Conservation (phyloP, 2,888 invertebrate species). For the Drosophila prostipennis region DNA sequence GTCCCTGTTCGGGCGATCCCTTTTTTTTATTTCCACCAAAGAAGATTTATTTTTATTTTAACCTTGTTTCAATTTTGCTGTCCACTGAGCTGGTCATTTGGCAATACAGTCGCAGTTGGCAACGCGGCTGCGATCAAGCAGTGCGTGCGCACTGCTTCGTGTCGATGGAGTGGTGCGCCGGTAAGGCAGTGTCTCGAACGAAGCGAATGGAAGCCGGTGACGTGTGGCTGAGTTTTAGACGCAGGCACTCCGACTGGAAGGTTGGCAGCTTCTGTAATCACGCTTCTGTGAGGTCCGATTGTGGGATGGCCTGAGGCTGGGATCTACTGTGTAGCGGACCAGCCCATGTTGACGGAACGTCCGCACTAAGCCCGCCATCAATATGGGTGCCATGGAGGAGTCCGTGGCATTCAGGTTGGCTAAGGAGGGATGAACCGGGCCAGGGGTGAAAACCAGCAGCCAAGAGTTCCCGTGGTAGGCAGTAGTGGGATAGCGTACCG, state of each 20-base stretch:
- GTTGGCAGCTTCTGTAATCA: conserved; percentile 99
- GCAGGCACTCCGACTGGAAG: conserved; percentile 88
- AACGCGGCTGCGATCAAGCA: conserved; percentile 6
- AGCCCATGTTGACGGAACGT: conserved; percentile 94
- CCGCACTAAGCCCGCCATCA: conserved; percentile 98
- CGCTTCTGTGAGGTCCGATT: conserved; percentile 96
- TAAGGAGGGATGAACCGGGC: conserved; percentile 99
- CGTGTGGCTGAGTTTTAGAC: neutral
- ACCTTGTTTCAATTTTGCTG: too few relatives aligned
- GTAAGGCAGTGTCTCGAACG: conserved; percentile 1
- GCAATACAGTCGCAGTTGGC: neutral
- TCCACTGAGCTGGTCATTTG: too few relatives aligned
- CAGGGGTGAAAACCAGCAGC: conserved; percentile 99
- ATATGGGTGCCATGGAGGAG: conserved; percentile 96
- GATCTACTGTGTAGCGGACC: conserved; percentile 87
- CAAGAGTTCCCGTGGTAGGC: conserved; percentile 99
- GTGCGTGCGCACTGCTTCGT: neutral
- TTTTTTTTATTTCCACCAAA: neutral
- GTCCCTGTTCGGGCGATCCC: conserved; percentile 83
- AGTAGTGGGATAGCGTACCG: conserved; percentile 99
- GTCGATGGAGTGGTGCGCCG: conserved; percentile 1
- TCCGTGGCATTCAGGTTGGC: conserved; percentile 93
- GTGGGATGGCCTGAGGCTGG: conserved; percentile 97
- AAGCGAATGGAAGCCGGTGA: neutral
- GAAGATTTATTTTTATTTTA: neutral